phyloP scores from a whole-genome alignment of 37 sponge, comb jelly and placozoan genomes.

The Diacarnus erythraeanus region DNA sequence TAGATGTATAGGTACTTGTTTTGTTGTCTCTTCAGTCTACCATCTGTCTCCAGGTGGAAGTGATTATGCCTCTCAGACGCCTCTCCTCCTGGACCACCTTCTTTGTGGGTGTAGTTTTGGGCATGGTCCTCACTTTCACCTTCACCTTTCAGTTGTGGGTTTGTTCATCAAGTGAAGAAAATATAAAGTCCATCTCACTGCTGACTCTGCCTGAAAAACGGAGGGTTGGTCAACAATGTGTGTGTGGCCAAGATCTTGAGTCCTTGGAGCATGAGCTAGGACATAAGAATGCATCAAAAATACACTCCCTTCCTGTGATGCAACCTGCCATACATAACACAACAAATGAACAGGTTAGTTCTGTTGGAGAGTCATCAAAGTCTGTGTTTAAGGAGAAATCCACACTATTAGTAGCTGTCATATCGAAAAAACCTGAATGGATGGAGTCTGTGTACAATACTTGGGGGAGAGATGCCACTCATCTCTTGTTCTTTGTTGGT shows the following conservation, averaged over 20 bases:
- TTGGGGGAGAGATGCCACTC: constrained; percentile 48
- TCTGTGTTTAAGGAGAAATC: constrained; percentile 10
- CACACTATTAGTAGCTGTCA: constrained; percentile 57
- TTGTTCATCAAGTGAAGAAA: background rate
- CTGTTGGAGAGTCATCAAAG: too few species aligned
- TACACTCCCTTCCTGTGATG: background rate
- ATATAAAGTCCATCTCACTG: too few species aligned
- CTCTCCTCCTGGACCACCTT: too few species aligned
- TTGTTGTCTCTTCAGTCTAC: too few species aligned
- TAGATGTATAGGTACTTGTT: too few species aligned
- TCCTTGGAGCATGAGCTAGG: background rate
- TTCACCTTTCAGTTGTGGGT: constrained; percentile 7
- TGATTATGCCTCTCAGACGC: too few species aligned
- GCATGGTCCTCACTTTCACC: constrained; percentile 1
- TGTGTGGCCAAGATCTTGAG: background rate
- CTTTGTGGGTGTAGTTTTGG: constrained; percentile 5
- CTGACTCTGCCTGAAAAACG: too few species aligned
- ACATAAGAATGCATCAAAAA: background rate
- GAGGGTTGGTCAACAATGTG: too few species aligned
- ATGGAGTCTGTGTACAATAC: constrained; percentile 60
- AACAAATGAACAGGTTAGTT: background rate
- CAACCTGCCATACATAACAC: background rate
- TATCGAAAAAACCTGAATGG: constrained; percentile 30
- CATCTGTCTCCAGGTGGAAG: too few species aligned
- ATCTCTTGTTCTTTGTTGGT: constrained; percentile 62